Conservation (phyloP, 1,140 invertebrate genomes). For the Sminthurides bifidus region DNA sequence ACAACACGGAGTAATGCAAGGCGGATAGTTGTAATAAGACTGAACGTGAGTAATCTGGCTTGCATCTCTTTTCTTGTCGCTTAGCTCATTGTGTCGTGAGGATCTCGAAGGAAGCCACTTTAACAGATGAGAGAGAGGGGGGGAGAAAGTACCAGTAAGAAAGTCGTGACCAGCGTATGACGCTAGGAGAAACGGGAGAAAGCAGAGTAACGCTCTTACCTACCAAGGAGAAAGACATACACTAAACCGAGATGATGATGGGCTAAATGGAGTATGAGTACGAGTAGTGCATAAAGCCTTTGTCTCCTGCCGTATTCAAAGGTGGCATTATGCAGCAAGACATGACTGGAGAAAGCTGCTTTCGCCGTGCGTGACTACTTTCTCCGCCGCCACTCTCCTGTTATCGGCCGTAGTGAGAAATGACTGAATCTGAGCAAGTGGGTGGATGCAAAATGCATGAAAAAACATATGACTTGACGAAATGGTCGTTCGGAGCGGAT, state of each 20-base stretch:
- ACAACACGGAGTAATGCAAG: too few species aligned
- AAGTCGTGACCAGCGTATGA: too few species aligned
- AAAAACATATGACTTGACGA: background rate
- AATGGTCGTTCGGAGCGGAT: background rate
- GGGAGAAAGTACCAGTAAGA: too few species aligned
- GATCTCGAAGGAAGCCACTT: too few species aligned
- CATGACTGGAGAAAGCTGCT: background rate
- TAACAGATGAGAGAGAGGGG: too few species aligned
- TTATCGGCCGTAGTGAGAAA: background rate
- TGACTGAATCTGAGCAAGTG: background rate
- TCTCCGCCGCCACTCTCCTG: background rate
- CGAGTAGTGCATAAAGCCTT: background rate
- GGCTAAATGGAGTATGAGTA: constrained; percentile 4
- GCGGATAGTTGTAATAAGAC: too few species aligned
- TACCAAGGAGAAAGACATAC: too few species aligned
- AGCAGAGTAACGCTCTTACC: too few species aligned
- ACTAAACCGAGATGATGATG: background rate
- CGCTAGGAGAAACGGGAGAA: too few species aligned
- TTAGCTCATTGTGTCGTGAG: too few species aligned
- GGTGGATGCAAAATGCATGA: background rate
- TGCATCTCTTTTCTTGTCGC: too few species aligned
- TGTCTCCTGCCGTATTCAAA: background rate
- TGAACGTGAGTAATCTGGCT: too few species aligned
- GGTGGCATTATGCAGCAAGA: background rate
- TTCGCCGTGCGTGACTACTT: background rate